phyloP scores from a whole-genome alignment of 2,888 invertebrate genomes.

The Cynaeus angustus region DNA sequence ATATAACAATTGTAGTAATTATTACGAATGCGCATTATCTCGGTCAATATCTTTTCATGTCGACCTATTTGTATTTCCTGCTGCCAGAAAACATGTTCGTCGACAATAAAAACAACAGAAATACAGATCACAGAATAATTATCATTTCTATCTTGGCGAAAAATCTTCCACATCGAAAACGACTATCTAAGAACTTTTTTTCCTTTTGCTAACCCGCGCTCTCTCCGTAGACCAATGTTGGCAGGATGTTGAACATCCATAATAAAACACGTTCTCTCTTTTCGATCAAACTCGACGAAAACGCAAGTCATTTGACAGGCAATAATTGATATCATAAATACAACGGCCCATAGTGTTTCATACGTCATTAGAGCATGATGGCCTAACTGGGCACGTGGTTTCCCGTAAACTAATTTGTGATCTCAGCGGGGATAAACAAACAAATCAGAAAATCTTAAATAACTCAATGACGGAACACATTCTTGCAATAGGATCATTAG shows the following conservation, averaged over 20 bases:
- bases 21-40: too few relatives aligned
- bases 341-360: constrained; percentile 55
- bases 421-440: constrained; percentile 78
- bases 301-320: constrained; percentile 65
- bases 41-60: too few relatives aligned
- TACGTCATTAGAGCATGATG: constrained; percentile 56
- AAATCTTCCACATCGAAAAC: neutral
- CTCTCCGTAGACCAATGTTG: constrained; percentile 42
- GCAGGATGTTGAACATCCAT: constrained; percentile 60
- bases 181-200: neutral
- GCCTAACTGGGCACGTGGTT: constrained; percentile 66
- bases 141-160: too few relatives aligned
- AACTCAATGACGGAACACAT: constrained; percentile 78
- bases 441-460: constrained; percentile 75
- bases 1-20: too few relatives aligned
- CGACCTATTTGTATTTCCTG: too few relatives aligned
- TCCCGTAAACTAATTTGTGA: constrained; percentile 78
- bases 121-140: too few relatives aligned
- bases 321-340: constrained; percentile 68
- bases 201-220: neutral
- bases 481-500: constrained; percentile 71
- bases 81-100: too few relatives aligned
- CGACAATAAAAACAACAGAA: too few relatives aligned
- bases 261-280: constrained; percentile 57
- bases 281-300: constrained; percentile 51